Evolutionary conservation across 2,797 vertebrate genomes (phyloP).

Genomic region (Parambassis ranga): DNA sequence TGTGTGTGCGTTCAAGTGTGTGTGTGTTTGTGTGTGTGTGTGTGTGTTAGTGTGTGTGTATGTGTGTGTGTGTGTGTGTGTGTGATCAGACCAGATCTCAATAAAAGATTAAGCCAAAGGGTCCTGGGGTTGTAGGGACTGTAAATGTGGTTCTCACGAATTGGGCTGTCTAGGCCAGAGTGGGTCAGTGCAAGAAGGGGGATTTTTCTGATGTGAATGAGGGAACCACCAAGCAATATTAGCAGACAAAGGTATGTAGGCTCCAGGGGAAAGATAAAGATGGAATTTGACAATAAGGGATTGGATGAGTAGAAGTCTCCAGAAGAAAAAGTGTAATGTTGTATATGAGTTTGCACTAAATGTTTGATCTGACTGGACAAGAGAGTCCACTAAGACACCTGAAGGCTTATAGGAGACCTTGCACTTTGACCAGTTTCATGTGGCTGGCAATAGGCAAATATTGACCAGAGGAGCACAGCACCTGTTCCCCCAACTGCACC

Average conservation of each 20-base stretch:
- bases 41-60: too few relatives aligned
- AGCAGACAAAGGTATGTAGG: conserved; percentile 30
- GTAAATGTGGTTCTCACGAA: conserved; percentile 73
- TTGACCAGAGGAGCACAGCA: conserved; percentile 39
- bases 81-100: conserved; percentile 57
- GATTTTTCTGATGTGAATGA: conserved; percentile 63
- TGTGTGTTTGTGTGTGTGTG: background rate
- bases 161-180: conserved; percentile 20
- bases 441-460: conserved; percentile 53
- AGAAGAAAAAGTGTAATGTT: background rate
- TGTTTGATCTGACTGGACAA: conserved; percentile 1
- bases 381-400: conserved; percentile 12
- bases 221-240: conserved; percentile 35
- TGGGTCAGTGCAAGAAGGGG: conserved; percentile 61
- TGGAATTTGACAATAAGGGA: too few relatives aligned
- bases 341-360: background rate
- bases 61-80: background rate
- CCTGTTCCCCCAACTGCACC: conserved; percentile 19
- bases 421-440: conserved; percentile 52
- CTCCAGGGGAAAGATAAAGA: conserved; percentile 26
- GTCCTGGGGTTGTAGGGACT: conserved; percentile 58
- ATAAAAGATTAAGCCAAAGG: conserved; percentile 69
- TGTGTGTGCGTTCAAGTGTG: background rate
- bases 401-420: conserved; percentile 26
- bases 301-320: too few relatives aligned